Conservation (phyloP, 1,140 invertebrate species). For the Brachionus manjavacas region DNA sequence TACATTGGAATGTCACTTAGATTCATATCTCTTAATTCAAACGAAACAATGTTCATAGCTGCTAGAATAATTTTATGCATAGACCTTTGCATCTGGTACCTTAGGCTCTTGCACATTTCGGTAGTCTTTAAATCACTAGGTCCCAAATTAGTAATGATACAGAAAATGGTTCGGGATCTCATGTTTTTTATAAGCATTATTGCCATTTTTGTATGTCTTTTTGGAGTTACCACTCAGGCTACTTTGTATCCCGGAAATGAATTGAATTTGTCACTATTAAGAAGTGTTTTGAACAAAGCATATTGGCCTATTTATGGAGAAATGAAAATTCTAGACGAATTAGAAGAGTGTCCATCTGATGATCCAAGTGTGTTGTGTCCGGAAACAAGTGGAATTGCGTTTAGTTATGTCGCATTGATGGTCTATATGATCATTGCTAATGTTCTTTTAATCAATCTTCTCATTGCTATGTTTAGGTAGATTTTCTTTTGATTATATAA, state of each 20-base stretch:
- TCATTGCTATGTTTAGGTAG: constrained; percentile 57
- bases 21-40: constrained; percentile 38
- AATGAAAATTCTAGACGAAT: constrained; percentile 50
- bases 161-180: constrained; percentile 54
- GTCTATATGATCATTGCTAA: constrained; percentile 52
- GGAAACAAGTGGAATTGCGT: constrained; percentile 44
- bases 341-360: constrained; percentile 47
- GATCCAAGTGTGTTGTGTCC: not conserved
- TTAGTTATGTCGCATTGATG: constrained; percentile 48
- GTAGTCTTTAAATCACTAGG: constrained; percentile 53
- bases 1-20: constrained; percentile 31
- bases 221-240: constrained; percentile 49
- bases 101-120: constrained; percentile 53
- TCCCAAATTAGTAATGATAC: constrained; percentile 56
- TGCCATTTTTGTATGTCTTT: constrained; percentile 53
- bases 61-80: constrained; percentile 39
- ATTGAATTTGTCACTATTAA: constrained; percentile 46
- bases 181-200: constrained; percentile 54
- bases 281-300: constrained; percentile 51
- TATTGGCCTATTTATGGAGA: constrained; percentile 57
- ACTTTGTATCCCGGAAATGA: constrained; percentile 51
- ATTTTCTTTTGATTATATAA: not conserved
- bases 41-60: constrained; percentile 8
- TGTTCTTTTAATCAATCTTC: constrained; percentile 53
- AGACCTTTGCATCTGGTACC: constrained; percentile 44